Evolutionary conservation across 2,888 invertebrate species (phyloP), one percentile per base, ranked within the genome.

Genomic region (Cephalotes varians): DNA sequence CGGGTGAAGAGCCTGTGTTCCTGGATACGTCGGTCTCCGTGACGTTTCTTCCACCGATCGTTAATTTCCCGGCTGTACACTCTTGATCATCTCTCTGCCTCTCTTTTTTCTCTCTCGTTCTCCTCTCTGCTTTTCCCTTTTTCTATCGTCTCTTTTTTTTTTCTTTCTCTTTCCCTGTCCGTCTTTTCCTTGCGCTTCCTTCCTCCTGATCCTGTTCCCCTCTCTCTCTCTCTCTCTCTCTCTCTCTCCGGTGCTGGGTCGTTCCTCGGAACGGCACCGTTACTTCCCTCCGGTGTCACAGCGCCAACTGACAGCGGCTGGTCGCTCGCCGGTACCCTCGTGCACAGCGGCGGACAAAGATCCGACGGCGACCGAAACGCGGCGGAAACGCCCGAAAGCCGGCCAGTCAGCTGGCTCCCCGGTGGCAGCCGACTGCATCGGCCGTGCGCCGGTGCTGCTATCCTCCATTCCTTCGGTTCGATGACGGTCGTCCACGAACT

Each of bases 271-370:
- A 90, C 90, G 80, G 85, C 88, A 88, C 91, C 89, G 88, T 90
- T 91, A 85, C 89, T 86, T 88, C 88, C 84, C 89, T 86, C 85
- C 90, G 90, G 85, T 90, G 92, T 92, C 92, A 89, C 92, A 92
- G 92, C 92, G 92, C 91, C 92, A 92, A 93, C 93, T 93, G 93
- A 92, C 92, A 91, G 90, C 89, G 87, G 83, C 83, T 82, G 87
- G 86, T 85, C 82, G 88, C 85, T 91, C 90, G 91, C 93, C 92
- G 93, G 93, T 90, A 90, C 87, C 92, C 92, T 93, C 92, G 91
- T 92, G 92, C 91, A 90, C 88, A 79, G 73, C 84, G 82, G 73
- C 86, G 90, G 91, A 93, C 93, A 93, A 93, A 93, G 93, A 90
- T 93, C 92, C 93, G 93, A 93, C 67, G 44, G 34, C 21, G 12